These are phyloP conservation scores for Stylophora pistillata DNA, from an alignment of 64 coral and sea anemone species.

Conservation along the genomic window DNA sequence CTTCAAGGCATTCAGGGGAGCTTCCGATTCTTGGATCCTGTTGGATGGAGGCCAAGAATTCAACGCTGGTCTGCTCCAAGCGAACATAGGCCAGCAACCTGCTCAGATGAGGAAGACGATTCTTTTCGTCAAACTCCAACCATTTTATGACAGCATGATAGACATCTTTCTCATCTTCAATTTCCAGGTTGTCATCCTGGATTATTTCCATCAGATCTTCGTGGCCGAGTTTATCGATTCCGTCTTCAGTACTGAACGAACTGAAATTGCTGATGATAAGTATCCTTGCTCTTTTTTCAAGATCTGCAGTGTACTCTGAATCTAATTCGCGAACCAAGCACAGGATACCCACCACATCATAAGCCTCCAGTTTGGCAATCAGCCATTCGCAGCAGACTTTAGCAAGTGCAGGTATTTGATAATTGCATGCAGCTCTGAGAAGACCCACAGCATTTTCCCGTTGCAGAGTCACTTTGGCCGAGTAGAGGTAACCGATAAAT, in stretches of 20 bases:
- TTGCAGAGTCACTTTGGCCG: conserved; percentile 18
- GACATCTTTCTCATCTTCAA: conserved; percentile 40
- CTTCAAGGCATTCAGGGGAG: neutral
- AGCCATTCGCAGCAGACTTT: conserved; percentile 35
- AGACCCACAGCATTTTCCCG: neutral
- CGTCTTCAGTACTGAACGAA: neutral
- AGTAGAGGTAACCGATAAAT: conserved; percentile 39
- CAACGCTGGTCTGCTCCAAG: conserved; percentile 22
- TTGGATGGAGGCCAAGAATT: neutral
- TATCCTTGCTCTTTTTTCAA: neutral
- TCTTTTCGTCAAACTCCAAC: conserved; percentile 1
- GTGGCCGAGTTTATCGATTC: neutral
- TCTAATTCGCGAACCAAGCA: neutral
- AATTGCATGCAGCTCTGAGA: conserved; percentile 4
- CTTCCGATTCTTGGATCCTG: neutral
- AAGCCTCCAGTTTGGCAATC: neutral
- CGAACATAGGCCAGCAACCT: conserved; percentile 19
- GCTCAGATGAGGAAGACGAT: conserved; percentile 1
- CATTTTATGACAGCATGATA: conserved; percentile 31
- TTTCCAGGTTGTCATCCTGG: neutral
- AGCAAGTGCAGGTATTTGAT: conserved; percentile 20
- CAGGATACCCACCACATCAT: conserved; percentile 19
- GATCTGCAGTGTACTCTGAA: neutral
- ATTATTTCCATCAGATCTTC: conserved; percentile 37
- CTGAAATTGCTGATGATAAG: conserved; percentile 19